Evolutionary conservation across 2,888 invertebrate species (phyloP), one percentile per base, ranked within the genome.

Genomic region (Mystacides longicornis): DNA sequence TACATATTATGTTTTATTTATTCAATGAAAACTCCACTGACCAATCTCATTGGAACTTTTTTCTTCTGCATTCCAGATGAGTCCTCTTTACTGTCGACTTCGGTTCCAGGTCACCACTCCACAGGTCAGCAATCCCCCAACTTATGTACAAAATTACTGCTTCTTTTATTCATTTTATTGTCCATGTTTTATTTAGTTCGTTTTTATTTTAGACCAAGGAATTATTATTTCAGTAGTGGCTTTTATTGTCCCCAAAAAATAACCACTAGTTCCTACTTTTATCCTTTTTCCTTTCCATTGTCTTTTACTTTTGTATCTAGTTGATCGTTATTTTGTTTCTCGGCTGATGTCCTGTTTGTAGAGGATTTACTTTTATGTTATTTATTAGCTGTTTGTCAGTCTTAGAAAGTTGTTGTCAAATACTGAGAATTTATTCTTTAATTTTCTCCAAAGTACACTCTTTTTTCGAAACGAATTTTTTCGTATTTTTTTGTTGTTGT

Each of bases 1-100:
- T n/a, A n/a, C n/a, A n/a, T n/a, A n/a, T n/a, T n/a, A n/a, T n/a
- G n/a, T n/a, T n/a, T n/a, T n/a, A n/a, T n/a, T n/a, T n/a, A n/a
- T n/a, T n/a, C n/a, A n/a, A 9, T 43, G 18, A 43, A 43, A 43
- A 46, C 27, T 27, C 27, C 11, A 27, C 11, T 7, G 27, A 7
- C 11, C 27, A 11, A 7, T 27, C 27, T 7, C 27, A 27, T 11
- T 27, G 27, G 27, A 27, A 27, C 7, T 50, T 33, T 59, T 61
- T 59, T 75, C 71, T 77, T 69, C 68, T 75, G 71, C 69, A 74
- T 77, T 77, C 71, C 77, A 77, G 77, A 77, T 77, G 76, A 75
- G 72, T 77, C 76, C 73, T 72, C 66, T 71, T 73, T 70, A 67
- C 76, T 73, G 69, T 77, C 71, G 72, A 73, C 75, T 68, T 70